Evolutionary conservation across 2,888 invertebrate genomes (phyloP).

Genomic region (Mechanitis mazaeus): DNA sequence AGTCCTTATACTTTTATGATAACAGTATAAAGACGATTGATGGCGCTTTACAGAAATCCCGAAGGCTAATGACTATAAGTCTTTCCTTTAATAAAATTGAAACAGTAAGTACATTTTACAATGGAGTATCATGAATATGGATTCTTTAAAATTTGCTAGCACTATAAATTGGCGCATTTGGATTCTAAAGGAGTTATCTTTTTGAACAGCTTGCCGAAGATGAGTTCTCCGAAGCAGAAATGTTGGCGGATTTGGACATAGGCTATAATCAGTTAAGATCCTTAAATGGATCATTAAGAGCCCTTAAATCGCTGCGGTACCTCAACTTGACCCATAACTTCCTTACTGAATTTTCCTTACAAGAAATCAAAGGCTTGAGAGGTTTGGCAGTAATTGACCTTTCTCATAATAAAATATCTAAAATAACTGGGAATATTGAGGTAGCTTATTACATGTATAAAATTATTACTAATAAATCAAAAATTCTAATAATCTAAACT

Average conservation of each 20-base stretch:
- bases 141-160: not conserved
- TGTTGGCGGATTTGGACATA: slow-evolving; percentile 82
- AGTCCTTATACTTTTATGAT: slow-evolving; percentile 83
- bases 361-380: slow-evolving; percentile 85
- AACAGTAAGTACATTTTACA: slow-evolving; percentile 70
- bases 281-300: slow-evolving; percentile 83
- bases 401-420: slow-evolving; percentile 84
- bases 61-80: slow-evolving; percentile 79
- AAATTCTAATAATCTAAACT: not conserved
- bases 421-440: slow-evolving; percentile 80
- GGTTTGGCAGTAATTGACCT: slow-evolving; percentile 84
- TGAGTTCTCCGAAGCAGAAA: slow-evolving; percentile 84
- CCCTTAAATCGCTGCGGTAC: slow-evolving; percentile 80
- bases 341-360: slow-evolving; percentile 85
- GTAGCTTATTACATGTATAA: slow-evolving; percentile 43
- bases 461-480: not conserved
- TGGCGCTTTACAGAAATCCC: slow-evolving; percentile 82
- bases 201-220: slow-evolving; percentile 79
- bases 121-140: not conserved
- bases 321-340: slow-evolving; percentile 87
- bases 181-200: slow-evolving; percentile 5
- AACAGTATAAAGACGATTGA: slow-evolving; percentile 84
- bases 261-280: slow-evolving; percentile 83
- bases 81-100: slow-evolving; percentile 85
- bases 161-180: not conserved